A percentile compares a stretch with the other conserved stretches of the same genome.
Evolutionary conservation across 2,797 vertebrate genomes (phyloP).

Genomic region (Sitta carolinensis): DNA sequence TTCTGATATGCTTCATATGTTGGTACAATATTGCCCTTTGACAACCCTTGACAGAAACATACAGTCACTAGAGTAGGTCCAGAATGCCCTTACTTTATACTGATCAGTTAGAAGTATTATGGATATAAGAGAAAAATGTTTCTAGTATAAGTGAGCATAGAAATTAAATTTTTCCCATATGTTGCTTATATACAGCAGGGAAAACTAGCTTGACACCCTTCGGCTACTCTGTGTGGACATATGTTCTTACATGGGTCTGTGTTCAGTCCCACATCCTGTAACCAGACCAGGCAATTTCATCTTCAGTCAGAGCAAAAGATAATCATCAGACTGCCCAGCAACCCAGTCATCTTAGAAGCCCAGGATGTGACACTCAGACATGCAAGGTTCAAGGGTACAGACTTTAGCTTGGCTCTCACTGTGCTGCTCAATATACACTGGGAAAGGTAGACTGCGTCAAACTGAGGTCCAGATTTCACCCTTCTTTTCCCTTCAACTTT

Average conservation of each 20-base stretch:
- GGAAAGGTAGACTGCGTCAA: not conserved
- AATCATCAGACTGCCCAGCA: not conserved
- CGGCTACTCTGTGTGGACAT: not conserved
- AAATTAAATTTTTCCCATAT: not conserved
- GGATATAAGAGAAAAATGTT: not conserved
- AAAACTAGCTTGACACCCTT: not conserved
- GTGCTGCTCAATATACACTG: fast-evolving
- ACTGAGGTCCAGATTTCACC: not conserved
- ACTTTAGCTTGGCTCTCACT: not conserved
- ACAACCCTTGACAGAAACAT: not conserved
- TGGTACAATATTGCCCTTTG: not conserved
- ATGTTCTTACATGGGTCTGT: not conserved
- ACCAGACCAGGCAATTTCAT: not conserved
- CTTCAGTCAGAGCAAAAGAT: not conserved
- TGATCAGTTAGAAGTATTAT: not conserved
- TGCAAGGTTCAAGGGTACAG: fast-evolving
- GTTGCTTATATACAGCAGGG: not conserved
- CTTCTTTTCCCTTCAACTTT: not conserved
- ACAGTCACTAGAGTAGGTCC: not conserved
- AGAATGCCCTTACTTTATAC: not conserved
- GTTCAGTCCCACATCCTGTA: not conserved
- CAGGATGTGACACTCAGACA: not conserved
- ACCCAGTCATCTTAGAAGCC: not conserved
- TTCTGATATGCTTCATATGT: not conserved
- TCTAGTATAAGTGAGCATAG: not conserved